These are phyloP conservation scores for Mionectes olivaceus DNA, from an alignment of 2,797 vertebrate species.

Conservation along the genomic window DNA sequence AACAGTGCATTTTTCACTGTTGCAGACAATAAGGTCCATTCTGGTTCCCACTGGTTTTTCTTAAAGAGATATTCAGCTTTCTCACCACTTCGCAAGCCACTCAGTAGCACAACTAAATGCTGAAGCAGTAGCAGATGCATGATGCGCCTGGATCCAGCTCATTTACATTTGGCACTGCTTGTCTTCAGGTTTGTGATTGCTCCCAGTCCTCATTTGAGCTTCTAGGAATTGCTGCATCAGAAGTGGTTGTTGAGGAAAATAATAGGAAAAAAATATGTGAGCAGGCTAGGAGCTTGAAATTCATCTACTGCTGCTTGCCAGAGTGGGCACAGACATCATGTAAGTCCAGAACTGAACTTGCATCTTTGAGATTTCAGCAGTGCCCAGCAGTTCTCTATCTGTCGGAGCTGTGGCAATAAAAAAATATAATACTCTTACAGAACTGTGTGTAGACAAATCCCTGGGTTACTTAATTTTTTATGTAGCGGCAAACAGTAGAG, in stretches of 20 bases:
- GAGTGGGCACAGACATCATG: background rate
- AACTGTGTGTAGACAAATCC: background rate
- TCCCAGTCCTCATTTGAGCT: background rate
- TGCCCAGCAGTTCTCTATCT: background rate
- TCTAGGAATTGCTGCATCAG: background rate
- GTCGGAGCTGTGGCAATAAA: background rate
- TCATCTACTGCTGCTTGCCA: accelerated
- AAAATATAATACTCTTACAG: background rate
- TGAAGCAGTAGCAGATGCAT: background rate
- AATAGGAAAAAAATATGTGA: background rate
- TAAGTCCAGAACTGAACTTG: background rate
- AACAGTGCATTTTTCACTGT: background rate
- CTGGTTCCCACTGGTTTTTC: background rate
- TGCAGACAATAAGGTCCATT: background rate
- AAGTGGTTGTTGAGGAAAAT: background rate
- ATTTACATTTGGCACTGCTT: background rate
- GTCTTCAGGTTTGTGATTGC: background rate
- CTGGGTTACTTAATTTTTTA: background rate
- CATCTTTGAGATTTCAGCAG: background rate
- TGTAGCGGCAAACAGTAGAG: background rate
- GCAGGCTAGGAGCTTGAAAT: background rate
- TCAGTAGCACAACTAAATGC: background rate
- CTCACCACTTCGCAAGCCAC: background rate
- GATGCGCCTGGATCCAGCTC: background rate
- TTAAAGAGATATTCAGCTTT: background rate